These are phyloP conservation scores for Meliscaeva auricollis DNA, from an alignment of 2,888 invertebrate species.

Conservation along the genomic window DNA sequence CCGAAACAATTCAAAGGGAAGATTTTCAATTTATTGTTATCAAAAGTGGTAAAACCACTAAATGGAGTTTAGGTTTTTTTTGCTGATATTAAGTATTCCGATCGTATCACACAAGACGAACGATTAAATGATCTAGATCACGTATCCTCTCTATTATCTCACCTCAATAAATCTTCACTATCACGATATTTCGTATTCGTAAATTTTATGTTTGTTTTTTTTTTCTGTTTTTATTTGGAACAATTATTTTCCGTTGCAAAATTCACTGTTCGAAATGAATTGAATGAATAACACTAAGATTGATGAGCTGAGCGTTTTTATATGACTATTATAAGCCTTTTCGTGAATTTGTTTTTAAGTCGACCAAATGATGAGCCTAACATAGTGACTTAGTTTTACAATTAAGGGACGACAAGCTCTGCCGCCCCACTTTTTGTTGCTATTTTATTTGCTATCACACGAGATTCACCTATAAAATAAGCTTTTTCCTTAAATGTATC, in stretches of 20 bases:
- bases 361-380: slow-evolving; percentile 71
- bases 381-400: slow-evolving; percentile 71
- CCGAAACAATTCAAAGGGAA: slow-evolving; percentile 32
- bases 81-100: slow-evolving; percentile 63
- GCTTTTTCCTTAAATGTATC: slow-evolving; percentile 59
- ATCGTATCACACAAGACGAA: slow-evolving; percentile 31
- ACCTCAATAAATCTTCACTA: slow-evolving; percentile 67
- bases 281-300: slow-evolving; percentile 77
- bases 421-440: slow-evolving; percentile 59
- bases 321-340: slow-evolving; percentile 72
- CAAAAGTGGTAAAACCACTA: slow-evolving; percentile 17
- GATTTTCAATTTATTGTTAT: slow-evolving; percentile 21
- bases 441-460: not conserved
- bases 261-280: slow-evolving; percentile 76
- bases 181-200: slow-evolving; percentile 77
- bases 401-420: slow-evolving; percentile 65
- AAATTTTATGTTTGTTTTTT: slow-evolving; percentile 46
- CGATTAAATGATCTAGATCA: slow-evolving; percentile 62
- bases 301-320: slow-evolving; percentile 77
- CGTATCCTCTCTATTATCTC: slow-evolving; percentile 73
- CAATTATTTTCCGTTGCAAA: slow-evolving; percentile 61
- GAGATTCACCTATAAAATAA: slow-evolving; percentile 16
- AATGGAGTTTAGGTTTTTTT: not conserved
- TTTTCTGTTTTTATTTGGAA: slow-evolving; percentile 11
- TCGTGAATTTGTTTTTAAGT: slow-evolving; percentile 49